A percentile compares a stretch with the other conserved stretches of the same genome.
Conservation (phyloP, 2,797 vertebrate genomes). For the Coendou prehensilis region DNA sequence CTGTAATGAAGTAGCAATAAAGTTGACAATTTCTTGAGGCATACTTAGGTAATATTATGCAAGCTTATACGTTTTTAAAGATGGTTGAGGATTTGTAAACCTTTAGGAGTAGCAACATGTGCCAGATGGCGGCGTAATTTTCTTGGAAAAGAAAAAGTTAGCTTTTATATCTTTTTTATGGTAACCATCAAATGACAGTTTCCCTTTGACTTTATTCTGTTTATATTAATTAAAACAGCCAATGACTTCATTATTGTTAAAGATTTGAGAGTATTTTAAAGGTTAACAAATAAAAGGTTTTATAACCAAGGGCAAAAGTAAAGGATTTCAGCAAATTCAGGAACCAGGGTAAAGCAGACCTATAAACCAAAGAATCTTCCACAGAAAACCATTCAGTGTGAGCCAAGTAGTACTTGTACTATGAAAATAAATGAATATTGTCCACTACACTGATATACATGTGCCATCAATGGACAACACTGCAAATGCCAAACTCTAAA, state of each 20-base stretch:
- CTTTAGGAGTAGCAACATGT: constrained; percentile 2
- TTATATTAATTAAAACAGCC: constrained; percentile 58
- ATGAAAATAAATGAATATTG: constrained; percentile 83
- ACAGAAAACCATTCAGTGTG: constrained; percentile 66
- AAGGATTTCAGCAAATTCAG: constrained; percentile 68
- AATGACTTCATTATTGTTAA: constrained; percentile 60
- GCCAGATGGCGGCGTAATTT: constrained; percentile 43
- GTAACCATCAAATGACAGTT: constrained; percentile 51
- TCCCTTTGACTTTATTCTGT: constrained; percentile 51
- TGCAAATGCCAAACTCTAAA: constrained; percentile 60
- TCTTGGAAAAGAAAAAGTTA: constrained; percentile 63
- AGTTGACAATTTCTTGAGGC: not conserved
- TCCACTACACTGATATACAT: not conserved
- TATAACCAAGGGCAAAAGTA: constrained; percentile 78
- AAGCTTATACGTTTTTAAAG: constrained; percentile 47
- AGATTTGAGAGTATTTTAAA: constrained; percentile 60
- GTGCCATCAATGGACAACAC: not conserved
- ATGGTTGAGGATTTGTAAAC: constrained; percentile 18
- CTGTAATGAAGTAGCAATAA: not conserved
- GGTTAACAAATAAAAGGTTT: constrained; percentile 57
- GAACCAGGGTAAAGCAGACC: constrained; percentile 75
- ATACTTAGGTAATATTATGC: constrained; percentile 20
- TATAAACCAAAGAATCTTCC: constrained; percentile 65
- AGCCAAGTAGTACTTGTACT: constrained; percentile 73
- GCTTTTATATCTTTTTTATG: constrained; percentile 50